Evolutionary conservation across 2,113 vertebrate species (phyloP).

Genomic region (Scolopax mira): DNA sequence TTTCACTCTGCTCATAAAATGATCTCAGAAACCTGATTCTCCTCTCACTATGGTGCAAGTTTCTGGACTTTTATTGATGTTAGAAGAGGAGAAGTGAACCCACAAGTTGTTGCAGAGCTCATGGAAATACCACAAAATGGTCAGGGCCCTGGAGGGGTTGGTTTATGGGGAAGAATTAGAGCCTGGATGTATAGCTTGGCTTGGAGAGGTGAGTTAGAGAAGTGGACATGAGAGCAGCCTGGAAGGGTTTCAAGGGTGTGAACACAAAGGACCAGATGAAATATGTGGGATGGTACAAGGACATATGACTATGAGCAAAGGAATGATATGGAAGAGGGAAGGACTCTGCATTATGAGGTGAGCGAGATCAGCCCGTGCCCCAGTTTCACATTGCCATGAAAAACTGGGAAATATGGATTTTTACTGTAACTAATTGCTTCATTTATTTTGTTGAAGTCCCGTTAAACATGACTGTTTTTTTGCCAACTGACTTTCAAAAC

Average conservation of each 20-base stretch:
- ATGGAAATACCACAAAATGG: background rate
- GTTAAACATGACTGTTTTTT: background rate
- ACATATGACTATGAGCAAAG: background rate
- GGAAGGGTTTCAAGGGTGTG: background rate
- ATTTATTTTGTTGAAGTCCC: background rate
- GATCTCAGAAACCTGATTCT: background rate
- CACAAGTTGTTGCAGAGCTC: background rate
- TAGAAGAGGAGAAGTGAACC: background rate
- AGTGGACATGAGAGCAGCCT: background rate
- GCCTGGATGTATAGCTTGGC: background rate
- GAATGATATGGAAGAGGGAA: background rate
- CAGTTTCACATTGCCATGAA: background rate
- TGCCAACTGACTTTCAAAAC: background rate
- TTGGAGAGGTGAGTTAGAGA: background rate
- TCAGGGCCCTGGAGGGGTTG: background rate
- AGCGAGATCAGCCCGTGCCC: background rate
- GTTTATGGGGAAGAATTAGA: background rate
- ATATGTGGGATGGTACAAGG: background rate
- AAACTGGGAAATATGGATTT: background rate
- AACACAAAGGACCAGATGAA: background rate
- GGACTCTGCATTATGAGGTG: background rate
- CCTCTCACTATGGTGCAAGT: background rate
- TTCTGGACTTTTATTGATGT: background rate
- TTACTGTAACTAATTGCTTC: background rate
- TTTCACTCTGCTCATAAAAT: background rate